These are phyloP conservation scores for Silvanus unidentatus DNA, from an alignment of 2,888 invertebrate genomes.

Conservation along the genomic window DNA sequence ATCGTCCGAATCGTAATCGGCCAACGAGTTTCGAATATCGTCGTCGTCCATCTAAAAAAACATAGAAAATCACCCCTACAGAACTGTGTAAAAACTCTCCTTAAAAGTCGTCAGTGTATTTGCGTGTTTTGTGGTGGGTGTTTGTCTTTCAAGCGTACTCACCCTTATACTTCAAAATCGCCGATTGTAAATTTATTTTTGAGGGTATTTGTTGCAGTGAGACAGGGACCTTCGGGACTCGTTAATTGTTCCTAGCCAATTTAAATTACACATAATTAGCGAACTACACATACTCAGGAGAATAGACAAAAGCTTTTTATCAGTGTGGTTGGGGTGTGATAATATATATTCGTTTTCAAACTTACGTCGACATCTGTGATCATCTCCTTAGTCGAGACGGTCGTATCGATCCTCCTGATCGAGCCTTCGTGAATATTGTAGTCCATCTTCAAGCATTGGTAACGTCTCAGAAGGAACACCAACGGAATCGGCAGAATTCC, in stretches of 20 bases:
- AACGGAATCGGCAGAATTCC: constrained; percentile 80
- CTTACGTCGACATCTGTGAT: constrained; percentile 89
- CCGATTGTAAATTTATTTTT: constrained; percentile 65
- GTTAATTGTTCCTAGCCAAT: constrained; percentile 43
- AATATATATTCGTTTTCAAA: no score
- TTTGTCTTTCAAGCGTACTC: constrained; percentile 42
- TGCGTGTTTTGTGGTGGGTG: no score
- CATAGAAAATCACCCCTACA: constrained; percentile 25
- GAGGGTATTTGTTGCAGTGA: constrained; percentile 45
- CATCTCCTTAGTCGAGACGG: constrained; percentile 92
- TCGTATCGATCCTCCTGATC: constrained; percentile 85
- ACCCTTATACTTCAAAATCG: constrained; percentile 71
- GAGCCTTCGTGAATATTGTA: constrained; percentile 89
- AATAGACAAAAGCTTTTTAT: no score
- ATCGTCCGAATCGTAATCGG: constrained; percentile 38
- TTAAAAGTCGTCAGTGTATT: background rate
- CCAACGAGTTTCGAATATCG: constrained; percentile 33
- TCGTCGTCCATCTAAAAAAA: no score
- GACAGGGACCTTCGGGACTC: constrained; percentile 45
- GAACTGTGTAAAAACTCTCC: no score
- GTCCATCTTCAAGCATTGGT: constrained; percentile 83
- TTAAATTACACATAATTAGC: constrained; percentile 8
- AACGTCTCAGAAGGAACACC: constrained; percentile 78
- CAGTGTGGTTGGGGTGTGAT: no score
- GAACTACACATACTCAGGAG: background rate